These are phyloP conservation scores for Streblospio benedicti DNA, from an alignment of 1,140 invertebrate species.

Conservation along the genomic window DNA sequence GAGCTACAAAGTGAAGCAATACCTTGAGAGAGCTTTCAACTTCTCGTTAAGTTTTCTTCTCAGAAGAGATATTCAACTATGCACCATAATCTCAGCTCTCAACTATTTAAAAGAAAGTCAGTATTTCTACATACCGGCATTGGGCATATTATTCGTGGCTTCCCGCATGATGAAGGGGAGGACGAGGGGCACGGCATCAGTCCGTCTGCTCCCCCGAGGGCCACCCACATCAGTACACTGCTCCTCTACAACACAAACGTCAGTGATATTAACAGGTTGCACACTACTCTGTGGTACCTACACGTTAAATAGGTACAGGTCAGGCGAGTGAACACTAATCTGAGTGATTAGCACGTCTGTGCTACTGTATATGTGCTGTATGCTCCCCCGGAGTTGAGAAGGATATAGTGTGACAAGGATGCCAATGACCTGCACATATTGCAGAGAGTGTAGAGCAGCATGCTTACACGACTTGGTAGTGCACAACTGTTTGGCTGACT, in stretches of 20 bases:
- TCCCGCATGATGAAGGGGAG: slow-evolving; percentile 64
- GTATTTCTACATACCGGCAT: slow-evolving; percentile 23
- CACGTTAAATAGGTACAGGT: neutral
- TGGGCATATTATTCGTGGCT: slow-evolving; percentile 24
- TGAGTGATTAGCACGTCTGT: neutral
- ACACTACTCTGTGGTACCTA: neutral
- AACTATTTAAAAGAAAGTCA: too few relatives aligned
- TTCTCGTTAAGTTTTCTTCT: too few relatives aligned
- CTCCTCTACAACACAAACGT: slow-evolving; percentile 49
- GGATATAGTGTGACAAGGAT: too few relatives aligned
- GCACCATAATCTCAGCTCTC: too few relatives aligned
- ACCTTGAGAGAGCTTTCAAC: too few relatives aligned
- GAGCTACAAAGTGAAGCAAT: too few relatives aligned
- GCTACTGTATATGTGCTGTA: too few relatives aligned
- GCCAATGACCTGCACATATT: too few relatives aligned
- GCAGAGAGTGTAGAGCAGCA: neutral
- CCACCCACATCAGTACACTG: slow-evolving; percentile 65
- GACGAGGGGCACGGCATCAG: slow-evolving; percentile 51
- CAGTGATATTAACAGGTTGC: neutral
- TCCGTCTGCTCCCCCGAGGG: slow-evolving; percentile 54
- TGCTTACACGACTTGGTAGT: neutral
- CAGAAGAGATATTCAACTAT: too few relatives aligned
- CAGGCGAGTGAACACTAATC: neutral
- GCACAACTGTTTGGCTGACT: slow-evolving; percentile 57
- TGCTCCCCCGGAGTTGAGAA: too few relatives aligned